phyloP scores from a whole-genome alignment of 1,140 invertebrate genomes.

The Brachionus manjavacas region DNA sequence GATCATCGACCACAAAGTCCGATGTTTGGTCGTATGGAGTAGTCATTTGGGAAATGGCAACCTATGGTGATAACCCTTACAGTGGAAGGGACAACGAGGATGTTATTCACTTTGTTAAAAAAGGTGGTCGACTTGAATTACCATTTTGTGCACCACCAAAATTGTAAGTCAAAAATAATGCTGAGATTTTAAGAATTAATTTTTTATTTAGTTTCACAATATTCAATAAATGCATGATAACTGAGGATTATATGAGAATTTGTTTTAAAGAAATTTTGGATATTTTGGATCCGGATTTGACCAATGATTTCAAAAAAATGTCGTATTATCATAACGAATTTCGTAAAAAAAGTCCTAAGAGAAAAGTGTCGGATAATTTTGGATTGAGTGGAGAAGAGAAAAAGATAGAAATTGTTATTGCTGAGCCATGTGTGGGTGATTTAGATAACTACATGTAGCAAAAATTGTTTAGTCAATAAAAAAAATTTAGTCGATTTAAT shows the following conservation, averaged over 20 bases:
- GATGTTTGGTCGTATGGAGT: constrained; percentile 43
- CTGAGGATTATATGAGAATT: constrained; percentile 15
- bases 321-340: constrained; percentile 14
- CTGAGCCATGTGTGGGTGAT: not conserved
- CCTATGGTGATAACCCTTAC: constrained; percentile 95
- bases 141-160: not conserved
- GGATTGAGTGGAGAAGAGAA: not conserved
- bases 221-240: constrained; percentile 16
- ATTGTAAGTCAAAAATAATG: not conserved
- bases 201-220: not conserved
- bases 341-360: not conserved
- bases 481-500: not conserved
- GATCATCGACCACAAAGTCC: constrained; percentile 28
- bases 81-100: constrained; percentile 99
- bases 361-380: not conserved
- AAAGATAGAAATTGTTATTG: not conserved
- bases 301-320: not conserved
- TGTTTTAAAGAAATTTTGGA: constrained; percentile 24
- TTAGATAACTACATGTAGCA: not conserved
- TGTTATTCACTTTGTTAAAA: constrained; percentile 69
- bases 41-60: constrained; percentile 63
- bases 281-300: constrained; percentile 26
- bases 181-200: not conserved
- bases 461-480: not conserved
- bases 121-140: not conserved